Conservation (phyloP, 2,797 vertebrate genomes). For the Sebastes hubbsi region DNA sequence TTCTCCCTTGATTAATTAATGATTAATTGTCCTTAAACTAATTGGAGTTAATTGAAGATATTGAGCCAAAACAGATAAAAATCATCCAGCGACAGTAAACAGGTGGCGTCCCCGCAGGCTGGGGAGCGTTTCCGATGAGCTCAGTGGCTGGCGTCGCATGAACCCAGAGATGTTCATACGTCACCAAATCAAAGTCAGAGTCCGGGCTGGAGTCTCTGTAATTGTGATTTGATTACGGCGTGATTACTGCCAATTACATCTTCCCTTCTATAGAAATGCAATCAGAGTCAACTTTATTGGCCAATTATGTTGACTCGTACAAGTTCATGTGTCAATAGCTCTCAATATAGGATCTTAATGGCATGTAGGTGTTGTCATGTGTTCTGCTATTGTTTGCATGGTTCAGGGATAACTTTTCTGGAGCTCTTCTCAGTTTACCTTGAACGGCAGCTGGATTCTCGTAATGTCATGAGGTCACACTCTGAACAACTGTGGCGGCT, state of each 20-base stretch:
- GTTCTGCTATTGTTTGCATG: neutral
- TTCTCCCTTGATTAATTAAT: slow-evolving; percentile 40
- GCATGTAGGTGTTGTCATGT: too few relatives aligned
- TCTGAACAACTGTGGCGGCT: too few relatives aligned
- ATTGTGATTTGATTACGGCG: neutral
- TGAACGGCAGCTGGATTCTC: neutral
- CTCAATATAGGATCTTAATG: too few relatives aligned
- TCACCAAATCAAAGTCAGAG: neutral
- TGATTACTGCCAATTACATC: neutral
- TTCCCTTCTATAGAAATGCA: neutral
- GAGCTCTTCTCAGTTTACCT: neutral
- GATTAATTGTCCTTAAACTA: slow-evolving; percentile 52
- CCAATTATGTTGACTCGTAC: neutral
- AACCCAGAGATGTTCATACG: neutral
- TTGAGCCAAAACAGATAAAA: slow-evolving; percentile 42
- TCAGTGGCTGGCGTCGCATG: neutral
- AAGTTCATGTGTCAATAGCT: neutral
- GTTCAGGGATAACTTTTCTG: neutral
- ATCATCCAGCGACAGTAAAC: neutral
- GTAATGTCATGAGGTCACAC: neutral
- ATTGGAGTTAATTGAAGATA: slow-evolving; percentile 51
- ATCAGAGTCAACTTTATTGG: neutral
- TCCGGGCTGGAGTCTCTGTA: neutral
- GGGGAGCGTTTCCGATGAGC: neutral
- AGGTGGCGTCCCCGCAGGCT: neutral